Percentiles rank a stretch among this genome's conserved stretches.
Conservation (phyloP, 2,888 invertebrate genomes). For the Drosophila crucigera region DNA sequence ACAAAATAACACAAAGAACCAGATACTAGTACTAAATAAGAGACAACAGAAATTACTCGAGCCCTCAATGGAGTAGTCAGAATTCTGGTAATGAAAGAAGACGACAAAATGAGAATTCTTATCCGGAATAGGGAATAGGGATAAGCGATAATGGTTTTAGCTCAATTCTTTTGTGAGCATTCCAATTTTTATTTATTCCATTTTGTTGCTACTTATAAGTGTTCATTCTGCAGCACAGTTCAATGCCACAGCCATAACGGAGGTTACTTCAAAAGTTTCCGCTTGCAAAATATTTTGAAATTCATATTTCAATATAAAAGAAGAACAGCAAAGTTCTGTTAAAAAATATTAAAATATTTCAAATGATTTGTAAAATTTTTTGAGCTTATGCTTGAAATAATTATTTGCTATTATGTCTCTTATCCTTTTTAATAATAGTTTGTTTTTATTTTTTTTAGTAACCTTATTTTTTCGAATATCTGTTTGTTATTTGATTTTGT, state of each 20-base stretch:
- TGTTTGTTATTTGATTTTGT: too few species aligned
- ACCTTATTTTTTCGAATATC: too few species aligned
- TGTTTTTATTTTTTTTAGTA: too few species aligned
- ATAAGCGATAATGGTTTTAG: constrained; percentile 20
- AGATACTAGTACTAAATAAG: constrained; percentile 22
- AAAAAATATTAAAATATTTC: neutral
- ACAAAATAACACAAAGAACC: neutral
- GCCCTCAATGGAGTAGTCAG: constrained; percentile 7
- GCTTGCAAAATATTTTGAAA: neutral
- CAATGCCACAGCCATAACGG: neutral
- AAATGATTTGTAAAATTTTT: neutral
- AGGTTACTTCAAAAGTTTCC: neutral
- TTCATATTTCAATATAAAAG: neutral
- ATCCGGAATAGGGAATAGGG: neutral
- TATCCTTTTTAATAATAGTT: neutral
- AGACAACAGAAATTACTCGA: constrained; percentile 30
- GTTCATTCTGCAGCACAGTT: neutral
- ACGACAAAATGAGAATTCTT: constrained; percentile 13
- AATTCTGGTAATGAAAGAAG: constrained; percentile 22
- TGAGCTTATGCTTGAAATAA: neutral
- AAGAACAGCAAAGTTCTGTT: neutral
- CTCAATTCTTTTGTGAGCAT: constrained; percentile 18
- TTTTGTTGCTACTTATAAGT: constrained; percentile 8
- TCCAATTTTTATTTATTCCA: constrained; percentile 2
- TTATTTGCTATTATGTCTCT: neutral